Evolutionary conservation across 2,113 vertebrate genomes (phyloP).

Genomic region (Tylochromis polylepis): DNA sequence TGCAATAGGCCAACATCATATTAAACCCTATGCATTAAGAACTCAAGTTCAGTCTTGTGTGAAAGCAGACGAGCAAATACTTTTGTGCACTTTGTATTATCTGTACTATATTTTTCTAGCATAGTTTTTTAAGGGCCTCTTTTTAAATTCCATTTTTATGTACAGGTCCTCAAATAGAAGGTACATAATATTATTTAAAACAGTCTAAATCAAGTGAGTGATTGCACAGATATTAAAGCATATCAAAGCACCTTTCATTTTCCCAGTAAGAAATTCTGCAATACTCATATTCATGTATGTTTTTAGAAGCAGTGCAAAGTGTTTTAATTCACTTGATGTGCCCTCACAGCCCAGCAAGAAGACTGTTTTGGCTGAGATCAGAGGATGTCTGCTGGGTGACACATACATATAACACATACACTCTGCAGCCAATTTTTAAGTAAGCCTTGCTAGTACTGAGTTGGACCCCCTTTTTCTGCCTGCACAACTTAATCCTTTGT

Average conservation of each 20-base stretch:
- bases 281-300: neutral
- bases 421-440: neutral
- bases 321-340: neutral
- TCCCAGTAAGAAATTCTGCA: neutral
- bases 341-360: neutral
- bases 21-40: neutral
- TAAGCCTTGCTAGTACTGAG: neutral
- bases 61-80: neutral
- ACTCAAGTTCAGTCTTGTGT: neutral
- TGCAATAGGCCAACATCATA: neutral
- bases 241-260: no score
- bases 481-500: neutral
- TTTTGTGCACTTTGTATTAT: neutral
- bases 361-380: neutral
- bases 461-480: neutral
- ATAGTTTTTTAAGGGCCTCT: neutral
- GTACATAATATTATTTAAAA: neutral
- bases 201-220: neutral
- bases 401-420: neutral
- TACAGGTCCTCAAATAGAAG: neutral
- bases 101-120: neutral
- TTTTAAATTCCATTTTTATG: neutral
- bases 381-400: neutral
- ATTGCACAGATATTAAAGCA: neutral
- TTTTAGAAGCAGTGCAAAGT: rapidly evolving